Percentiles rank a stretch among this genome's conserved stretches.
Conservation (phyloP, 2,888 invertebrate species). For the Philopedon plagiatum region DNA sequence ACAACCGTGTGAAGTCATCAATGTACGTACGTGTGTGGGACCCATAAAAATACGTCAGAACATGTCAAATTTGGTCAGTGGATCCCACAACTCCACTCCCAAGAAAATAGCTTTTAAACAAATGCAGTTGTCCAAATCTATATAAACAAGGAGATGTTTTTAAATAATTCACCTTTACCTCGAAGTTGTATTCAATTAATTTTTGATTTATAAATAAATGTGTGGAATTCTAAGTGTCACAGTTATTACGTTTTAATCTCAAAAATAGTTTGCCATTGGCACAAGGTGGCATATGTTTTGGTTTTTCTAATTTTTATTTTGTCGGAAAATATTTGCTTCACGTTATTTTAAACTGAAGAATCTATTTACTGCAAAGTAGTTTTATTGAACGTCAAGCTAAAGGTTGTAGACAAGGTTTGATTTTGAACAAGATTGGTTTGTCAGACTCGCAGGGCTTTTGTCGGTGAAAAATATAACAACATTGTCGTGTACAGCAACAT, state of each 20-base stretch:
- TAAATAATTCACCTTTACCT: constrained; percentile 49
- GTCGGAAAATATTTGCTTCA: constrained; percentile 6
- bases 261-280: constrained; percentile 44
- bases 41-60: too few relatives aligned
- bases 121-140: not conserved
- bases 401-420: not conserved
- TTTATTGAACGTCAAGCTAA: not conserved
- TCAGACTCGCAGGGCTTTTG: not conserved
- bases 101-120: not conserved
- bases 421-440: not conserved
- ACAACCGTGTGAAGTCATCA: too few relatives aligned
- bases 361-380: constrained; percentile 8
- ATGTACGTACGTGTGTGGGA: too few relatives aligned
- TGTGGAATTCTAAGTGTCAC: constrained; percentile 40
- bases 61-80: too few relatives aligned
- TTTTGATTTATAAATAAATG: constrained; percentile 46
- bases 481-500: too few relatives aligned
- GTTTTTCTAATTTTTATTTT: constrained; percentile 19
- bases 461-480: too few relatives aligned
- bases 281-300: constrained; percentile 34
- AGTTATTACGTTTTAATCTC: constrained; percentile 44
- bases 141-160: constrained; percentile 31
- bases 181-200: constrained; percentile 28
- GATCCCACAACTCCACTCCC: not conserved
- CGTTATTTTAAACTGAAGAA: not conserved